Conservation (phyloP, 2,797 vertebrate genomes). For the Sandelia bainsii region DNA sequence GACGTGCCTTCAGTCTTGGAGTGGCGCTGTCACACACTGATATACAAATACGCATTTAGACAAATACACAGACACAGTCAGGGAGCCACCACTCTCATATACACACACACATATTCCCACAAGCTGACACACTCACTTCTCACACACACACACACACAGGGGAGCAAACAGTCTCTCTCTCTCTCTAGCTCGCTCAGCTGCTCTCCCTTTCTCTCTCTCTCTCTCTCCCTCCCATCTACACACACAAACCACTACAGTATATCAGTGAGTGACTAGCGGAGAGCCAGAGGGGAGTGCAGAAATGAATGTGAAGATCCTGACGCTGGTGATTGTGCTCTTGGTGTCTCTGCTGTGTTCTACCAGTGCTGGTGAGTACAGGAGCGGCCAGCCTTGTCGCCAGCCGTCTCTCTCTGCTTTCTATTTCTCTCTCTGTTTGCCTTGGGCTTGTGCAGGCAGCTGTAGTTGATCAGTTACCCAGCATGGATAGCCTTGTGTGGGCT, state of each 20-base stretch:
- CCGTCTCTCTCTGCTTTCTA: constrained; percentile 74
- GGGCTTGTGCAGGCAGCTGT: constrained; percentile 80
- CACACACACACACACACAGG: constrained; percentile 64
- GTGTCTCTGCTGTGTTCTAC: constrained; percentile 90
- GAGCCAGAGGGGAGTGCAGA: constrained; percentile 88
- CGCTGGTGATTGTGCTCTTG: constrained; percentile 90
- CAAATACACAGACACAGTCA: constrained; percentile 78
- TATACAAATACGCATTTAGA: constrained; percentile 83
- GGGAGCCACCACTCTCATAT: constrained; percentile 61
- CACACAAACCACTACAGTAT: constrained; percentile 87
- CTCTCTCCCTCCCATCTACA: constrained; percentile 48
- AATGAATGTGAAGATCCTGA: constrained; percentile 93
- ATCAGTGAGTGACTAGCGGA: constrained; percentile 88
- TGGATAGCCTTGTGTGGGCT: constrained; percentile 84
- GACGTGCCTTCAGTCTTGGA: constrained; percentile 84
- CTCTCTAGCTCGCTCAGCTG: constrained; percentile 57
- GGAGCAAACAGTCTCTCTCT: constrained; percentile 84
- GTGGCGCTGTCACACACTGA: constrained; percentile 85
- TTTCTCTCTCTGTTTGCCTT: constrained; percentile 78
- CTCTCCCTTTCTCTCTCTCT: constrained; percentile 68
- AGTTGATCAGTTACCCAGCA: constrained; percentile 87
- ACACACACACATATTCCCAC: constrained; percentile 59
- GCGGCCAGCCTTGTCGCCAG: constrained; percentile 75
- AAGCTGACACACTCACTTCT: constrained; percentile 74
- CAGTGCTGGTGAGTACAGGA: constrained; percentile 88